Base-by-base conservation (phyloP, 1,140 invertebrate species). In the Pseudomyrmex sp. region DNA sequence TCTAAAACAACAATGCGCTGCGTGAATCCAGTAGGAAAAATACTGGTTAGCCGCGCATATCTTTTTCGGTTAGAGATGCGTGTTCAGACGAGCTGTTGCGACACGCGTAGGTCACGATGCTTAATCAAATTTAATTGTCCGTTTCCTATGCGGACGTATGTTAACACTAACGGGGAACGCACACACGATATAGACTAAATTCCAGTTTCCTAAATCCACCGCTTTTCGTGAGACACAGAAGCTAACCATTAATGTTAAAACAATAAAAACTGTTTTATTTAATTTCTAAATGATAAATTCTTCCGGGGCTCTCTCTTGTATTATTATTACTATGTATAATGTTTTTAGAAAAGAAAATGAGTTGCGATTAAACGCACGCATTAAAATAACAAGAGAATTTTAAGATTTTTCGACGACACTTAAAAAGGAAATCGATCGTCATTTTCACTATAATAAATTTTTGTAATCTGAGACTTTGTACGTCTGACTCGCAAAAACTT, bases 41-140 rank as follows among this genome's bases (percentile, higher is more conserved):
- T 9, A 46, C 18, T 20, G 18, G 26, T 44, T 18, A 48, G 18
- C n/a, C 26, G 3, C 20, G n/a, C 44, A 13, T 59, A 58, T 1
- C 70, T 59, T 59, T 80, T 72, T 70, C 15, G 13, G 9, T 58
- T 80, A 50, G 44, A 50, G n/a, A 61, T 23, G 20, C 48, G 20
- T n/a, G 13, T 23, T 1, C 20, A 18, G 54, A 12, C n/a, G 48
- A 48, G 44, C 10, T 59, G 44, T 70, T 58, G 65, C n/a, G 12
- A 80, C 70, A 48, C n/a, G 23, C 44, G 66, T 59, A 58, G 20
- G 3, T 79, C 20, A 48, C 59, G 15, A 48, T 35, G 54, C 54
- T 72, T 80, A 72, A 80, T 80, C 76, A 80, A 80, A 80, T 72
- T 80, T 80, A 80, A 80, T 80, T 72, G 76, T 26, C 66, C 54